These are phyloP conservation scores for Chalcosyrphus nemorum DNA, from an alignment of 2,888 invertebrate species.

Conservation along the genomic window DNA sequence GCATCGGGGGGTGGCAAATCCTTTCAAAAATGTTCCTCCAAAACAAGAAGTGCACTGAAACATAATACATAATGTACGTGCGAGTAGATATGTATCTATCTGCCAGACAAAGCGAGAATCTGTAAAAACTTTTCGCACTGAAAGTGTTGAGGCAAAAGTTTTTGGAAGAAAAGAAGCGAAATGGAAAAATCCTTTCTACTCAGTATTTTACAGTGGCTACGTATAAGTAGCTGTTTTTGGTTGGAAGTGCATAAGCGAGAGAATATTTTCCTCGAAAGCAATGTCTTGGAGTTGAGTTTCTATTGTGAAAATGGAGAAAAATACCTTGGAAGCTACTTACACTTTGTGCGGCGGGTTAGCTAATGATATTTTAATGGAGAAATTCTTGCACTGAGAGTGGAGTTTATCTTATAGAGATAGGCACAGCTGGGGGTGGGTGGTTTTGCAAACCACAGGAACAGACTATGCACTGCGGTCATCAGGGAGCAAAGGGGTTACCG, in stretches of 20 bases:
- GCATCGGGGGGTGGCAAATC: not conserved
- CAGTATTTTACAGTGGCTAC: not conserved
- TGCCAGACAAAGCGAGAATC: constrained; percentile 11
- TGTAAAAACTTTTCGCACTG: constrained; percentile 19
- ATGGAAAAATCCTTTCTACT: not conserved
- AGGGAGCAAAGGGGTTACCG: no score
- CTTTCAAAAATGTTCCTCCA: not conserved
- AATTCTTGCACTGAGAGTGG: constrained; percentile 2
- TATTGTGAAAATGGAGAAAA: not conserved
- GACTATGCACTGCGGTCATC: no score
- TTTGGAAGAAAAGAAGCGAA: not conserved
- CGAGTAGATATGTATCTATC: not conserved
- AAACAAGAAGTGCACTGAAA: not conserved
- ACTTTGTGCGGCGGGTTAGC: not conserved
- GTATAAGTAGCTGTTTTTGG: not conserved
- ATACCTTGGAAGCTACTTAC: constrained; percentile 1
- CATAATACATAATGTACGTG: not conserved
- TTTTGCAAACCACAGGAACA: no score
- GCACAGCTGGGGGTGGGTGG: no score
- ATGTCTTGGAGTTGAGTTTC: not conserved
- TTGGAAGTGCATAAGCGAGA: not conserved
- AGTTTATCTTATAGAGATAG: not conserved
- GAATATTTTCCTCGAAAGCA: not conserved
- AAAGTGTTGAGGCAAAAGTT: constrained; percentile 35
- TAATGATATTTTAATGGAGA: constrained; percentile 45